Evolutionary conservation across 1,140 invertebrate species (phyloP).

Genomic region (Drosophila subpulchrella): DNA sequence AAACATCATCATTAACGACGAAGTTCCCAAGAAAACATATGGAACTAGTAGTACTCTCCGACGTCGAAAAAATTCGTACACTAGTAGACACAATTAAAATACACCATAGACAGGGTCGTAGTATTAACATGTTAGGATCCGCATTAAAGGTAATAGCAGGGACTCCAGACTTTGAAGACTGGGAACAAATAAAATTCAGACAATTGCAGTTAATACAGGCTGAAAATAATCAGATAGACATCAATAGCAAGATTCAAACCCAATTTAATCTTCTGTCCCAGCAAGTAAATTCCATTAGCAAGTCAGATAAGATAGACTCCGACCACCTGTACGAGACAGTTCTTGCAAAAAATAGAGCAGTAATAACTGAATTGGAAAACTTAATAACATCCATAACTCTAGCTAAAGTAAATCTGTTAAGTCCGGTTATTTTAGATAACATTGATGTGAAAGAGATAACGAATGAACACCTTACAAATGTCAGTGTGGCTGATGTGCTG

Average conservation of each 20-base stretch:
- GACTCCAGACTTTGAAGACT: not conserved
- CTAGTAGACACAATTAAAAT: not conserved
- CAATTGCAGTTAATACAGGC: conserved; percentile 1
- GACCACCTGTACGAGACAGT: not conserved
- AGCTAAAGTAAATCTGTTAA: not conserved
- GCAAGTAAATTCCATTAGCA: not conserved
- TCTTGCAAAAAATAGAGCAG: not conserved
- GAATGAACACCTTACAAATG: not conserved
- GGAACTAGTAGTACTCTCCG: not conserved
- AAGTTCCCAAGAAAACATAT: not conserved
- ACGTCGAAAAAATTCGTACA: no score
- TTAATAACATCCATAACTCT: not conserved
- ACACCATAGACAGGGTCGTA: not conserved
- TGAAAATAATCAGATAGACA: not conserved
- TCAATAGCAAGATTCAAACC: not conserved
- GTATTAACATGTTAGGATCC: not conserved
- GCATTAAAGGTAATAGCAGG: not conserved
- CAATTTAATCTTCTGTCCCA: not conserved
- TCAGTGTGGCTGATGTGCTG: not conserved
- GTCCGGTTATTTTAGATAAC: conserved; percentile 1
- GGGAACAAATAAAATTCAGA: conserved; percentile 1
- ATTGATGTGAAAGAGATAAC: conserved; percentile 3
- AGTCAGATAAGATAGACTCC: not conserved
- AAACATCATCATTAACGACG: not conserved
- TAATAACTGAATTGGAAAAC: not conserved